These are phyloP conservation scores for Oryzias sinensis DNA, from an alignment of 2,797 vertebrate genomes.

Conservation along the genomic window DNA sequence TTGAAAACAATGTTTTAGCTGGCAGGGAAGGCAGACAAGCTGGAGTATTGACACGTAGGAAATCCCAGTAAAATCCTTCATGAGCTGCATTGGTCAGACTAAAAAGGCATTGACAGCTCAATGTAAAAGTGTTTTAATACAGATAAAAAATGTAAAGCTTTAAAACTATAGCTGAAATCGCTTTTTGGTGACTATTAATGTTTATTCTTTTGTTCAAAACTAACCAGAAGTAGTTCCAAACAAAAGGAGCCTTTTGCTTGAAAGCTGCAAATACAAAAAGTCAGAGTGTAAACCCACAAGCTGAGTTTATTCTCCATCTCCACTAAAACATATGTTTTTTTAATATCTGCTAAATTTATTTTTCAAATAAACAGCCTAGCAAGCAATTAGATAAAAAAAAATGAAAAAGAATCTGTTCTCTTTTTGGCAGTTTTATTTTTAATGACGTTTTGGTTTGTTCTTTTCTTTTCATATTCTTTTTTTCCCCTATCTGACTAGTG, in stretches of 20 bases:
- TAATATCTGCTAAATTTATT: conserved; percentile 73
- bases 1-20: conserved; percentile 61
- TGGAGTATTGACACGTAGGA: conserved; percentile 20
- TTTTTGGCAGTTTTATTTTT: too few species aligned
- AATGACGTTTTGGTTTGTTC: conserved; percentile 61
- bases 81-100: conserved; percentile 4
- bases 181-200: too few species aligned
- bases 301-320: too few species aligned
- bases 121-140: too few species aligned
- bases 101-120: not conserved
- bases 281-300: conserved; percentile 43
- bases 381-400: too few species aligned
- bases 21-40: conserved; percentile 11
- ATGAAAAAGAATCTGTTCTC: too few species aligned
- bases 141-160: too few species aligned
- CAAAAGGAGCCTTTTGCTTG: not conserved
- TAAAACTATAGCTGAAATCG: not conserved
- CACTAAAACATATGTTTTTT: conserved; percentile 17
- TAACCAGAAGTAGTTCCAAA: not conserved
- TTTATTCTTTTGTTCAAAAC: too few species aligned
- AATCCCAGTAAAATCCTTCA: conserved; percentile 23
- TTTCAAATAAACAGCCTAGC: conserved; percentile 19
- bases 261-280: not conserved
- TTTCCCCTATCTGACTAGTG: conserved; percentile 47
- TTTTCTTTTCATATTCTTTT: conserved; percentile 30